phyloP scores from a whole-genome alignment of 1,140 invertebrate species.

The Achroia grisella region DNA sequence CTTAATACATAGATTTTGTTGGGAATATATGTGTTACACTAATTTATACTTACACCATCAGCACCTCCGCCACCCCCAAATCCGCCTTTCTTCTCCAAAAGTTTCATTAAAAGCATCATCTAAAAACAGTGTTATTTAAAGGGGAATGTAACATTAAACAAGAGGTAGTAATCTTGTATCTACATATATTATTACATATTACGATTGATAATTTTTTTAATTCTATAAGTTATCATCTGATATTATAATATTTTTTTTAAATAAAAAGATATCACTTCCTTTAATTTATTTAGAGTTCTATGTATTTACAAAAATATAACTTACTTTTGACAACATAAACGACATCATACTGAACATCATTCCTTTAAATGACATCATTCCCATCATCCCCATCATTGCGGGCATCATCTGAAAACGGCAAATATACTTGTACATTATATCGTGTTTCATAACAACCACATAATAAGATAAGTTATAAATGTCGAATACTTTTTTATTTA shows the following conservation, averaged over 20 bases:
- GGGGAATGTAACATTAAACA: no score
- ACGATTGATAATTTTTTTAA: conserved; percentile 1
- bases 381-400: conserved; percentile 74
- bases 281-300: no score
- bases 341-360: conserved; percentile 76
- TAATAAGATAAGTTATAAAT: not conserved
- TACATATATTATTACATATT: not conserved
- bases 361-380: conserved; percentile 74
- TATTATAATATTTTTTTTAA: no score
- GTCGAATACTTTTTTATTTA: no score
- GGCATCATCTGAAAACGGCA: conserved; percentile 52
- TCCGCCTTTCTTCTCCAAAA: conserved; percentile 67
- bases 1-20: no score
- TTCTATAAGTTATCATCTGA: not conserved
- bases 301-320: not conserved
- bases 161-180: no score
- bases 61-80: conserved; percentile 42
- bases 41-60: conserved; percentile 33
- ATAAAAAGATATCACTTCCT: no score
- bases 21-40: no score
- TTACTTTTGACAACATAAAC: conserved; percentile 74
- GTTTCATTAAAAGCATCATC: conserved; percentile 74
- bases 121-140: no score
- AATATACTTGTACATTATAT: not conserved
- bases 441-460: no score